These are phyloP conservation scores for Cantharis flavilabris DNA, from an alignment of 2,888 invertebrate species.

Conservation along the genomic window DNA sequence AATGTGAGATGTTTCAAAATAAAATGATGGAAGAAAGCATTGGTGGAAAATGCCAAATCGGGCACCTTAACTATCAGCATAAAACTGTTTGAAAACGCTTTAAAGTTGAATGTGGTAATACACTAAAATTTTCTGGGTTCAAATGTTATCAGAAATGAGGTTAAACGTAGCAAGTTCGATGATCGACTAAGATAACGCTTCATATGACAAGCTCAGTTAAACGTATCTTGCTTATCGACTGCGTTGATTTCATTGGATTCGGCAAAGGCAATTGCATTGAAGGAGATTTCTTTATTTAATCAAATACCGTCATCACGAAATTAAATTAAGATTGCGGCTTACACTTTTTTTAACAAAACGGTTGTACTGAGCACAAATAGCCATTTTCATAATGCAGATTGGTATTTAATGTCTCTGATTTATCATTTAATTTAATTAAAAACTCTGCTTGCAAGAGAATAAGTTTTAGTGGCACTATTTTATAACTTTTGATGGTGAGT, in stretches of 20 bases:
- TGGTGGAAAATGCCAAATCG: slow-evolving; percentile 11
- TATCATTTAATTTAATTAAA: background rate
- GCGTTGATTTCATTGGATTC: slow-evolving; percentile 21
- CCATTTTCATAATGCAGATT: background rate
- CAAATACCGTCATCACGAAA: background rate
- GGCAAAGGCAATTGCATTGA: background rate
- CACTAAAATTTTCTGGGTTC: slow-evolving; percentile 20
- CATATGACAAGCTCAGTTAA: slow-evolving; percentile 28
- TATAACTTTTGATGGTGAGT: background rate
- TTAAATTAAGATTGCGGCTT: background rate
- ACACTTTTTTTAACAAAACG: background rate
- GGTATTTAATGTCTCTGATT: background rate
- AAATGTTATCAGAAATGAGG: slow-evolving; percentile 24
- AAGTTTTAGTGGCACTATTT: background rate
- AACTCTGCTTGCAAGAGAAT: background rate
- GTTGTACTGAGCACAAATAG: background rate
- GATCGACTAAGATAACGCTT: slow-evolving; percentile 26
- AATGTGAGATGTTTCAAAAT: background rate
- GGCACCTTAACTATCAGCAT: slow-evolving; percentile 10
- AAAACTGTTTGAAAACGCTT: slow-evolving; percentile 13
- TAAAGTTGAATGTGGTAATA: slow-evolving; percentile 19
- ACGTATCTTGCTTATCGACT: slow-evolving; percentile 10
- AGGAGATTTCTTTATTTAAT: background rate
- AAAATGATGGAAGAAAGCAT: background rate
- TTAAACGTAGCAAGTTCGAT: slow-evolving; percentile 26